Conservation (phyloP, 2,888 invertebrate genomes). For the Thera britannica region DNA sequence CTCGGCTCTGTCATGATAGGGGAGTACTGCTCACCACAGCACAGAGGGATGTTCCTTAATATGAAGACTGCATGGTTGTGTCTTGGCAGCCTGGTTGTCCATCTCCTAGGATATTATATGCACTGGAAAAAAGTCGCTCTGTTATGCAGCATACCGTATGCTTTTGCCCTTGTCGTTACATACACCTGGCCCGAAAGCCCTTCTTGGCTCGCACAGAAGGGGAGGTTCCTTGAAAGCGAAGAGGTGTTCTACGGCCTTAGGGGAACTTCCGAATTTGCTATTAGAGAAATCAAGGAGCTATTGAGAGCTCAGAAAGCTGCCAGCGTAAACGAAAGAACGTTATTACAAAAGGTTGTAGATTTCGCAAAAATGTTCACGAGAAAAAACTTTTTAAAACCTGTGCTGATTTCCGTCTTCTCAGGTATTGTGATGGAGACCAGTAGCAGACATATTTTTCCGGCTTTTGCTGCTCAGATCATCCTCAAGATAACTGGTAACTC, state of each 20-base stretch:
- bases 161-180: background rate
- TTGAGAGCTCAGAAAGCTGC: background rate
- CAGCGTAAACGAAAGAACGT: background rate
- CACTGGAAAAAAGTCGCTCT: background rate
- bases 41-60: conserved; percentile 2
- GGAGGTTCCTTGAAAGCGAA: background rate
- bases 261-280: background rate
- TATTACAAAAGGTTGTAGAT: background rate
- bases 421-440: background rate
- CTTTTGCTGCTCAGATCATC: conserved; percentile 1
- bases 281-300: background rate
- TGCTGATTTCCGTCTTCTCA: background rate
- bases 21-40: conserved; percentile 3
- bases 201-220: background rate
- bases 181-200: conserved; percentile 4
- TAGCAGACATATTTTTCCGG: background rate
- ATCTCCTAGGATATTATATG: background rate
- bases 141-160: background rate
- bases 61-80: background rate
- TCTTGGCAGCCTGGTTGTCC: background rate
- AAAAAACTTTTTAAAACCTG: background rate
- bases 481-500: background rate
- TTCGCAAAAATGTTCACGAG: background rate
- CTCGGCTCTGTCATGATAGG: background rate
- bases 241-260: conserved; percentile 1